A percentile compares a stretch with the other conserved stretches of the same genome.
These are phyloP conservation scores for Parauchenoglanis ngamensis DNA, from an alignment of 2,797 vertebrate species.

Conservation along the genomic window DNA sequence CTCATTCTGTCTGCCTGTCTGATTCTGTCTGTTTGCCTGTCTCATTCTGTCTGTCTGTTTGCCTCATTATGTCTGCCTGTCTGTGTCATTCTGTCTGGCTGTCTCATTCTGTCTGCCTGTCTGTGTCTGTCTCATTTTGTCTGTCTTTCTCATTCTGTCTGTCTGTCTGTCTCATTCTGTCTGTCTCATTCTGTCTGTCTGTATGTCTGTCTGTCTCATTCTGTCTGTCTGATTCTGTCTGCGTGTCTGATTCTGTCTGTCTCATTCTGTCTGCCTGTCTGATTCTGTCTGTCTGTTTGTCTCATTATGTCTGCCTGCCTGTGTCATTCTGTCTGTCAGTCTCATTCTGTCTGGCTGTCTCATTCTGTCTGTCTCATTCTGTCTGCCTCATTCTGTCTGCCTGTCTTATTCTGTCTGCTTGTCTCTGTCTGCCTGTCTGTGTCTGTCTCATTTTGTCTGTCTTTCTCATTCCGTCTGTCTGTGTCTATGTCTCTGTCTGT, in stretches of 20 bases:
- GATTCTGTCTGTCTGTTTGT: background rate
- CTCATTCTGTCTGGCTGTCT: too few relatives aligned
- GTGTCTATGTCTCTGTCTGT: too few relatives aligned
- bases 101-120: background rate
- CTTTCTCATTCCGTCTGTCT: too few relatives aligned
- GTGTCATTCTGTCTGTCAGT: too few relatives aligned
- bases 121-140: background rate
- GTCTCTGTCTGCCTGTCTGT: background rate
- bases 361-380: background rate
- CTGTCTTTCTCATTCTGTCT: slow-evolving; percentile 8
- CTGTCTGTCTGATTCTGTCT: too few relatives aligned
- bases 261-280: background rate
- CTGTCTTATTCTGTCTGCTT: background rate
- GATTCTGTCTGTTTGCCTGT: background rate
- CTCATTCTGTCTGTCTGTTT: background rate
- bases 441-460: too few relatives aligned
- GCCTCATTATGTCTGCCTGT: slow-evolving; percentile 29
- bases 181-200: background rate
- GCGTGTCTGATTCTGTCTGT: too few relatives aligned
- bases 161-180: slow-evolving; percentile 12
- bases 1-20: background rate
- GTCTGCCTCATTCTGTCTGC: background rate
- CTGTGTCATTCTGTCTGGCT: background rate
- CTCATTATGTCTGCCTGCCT: background rate
- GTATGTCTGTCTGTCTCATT: too few relatives aligned